Percentiles rank a stretch among this genome's conserved stretches.
These are phyloP conservation scores for Cecidostiba fungosa DNA, from an alignment of 2,888 invertebrate genomes.

Conservation along the genomic window DNA sequence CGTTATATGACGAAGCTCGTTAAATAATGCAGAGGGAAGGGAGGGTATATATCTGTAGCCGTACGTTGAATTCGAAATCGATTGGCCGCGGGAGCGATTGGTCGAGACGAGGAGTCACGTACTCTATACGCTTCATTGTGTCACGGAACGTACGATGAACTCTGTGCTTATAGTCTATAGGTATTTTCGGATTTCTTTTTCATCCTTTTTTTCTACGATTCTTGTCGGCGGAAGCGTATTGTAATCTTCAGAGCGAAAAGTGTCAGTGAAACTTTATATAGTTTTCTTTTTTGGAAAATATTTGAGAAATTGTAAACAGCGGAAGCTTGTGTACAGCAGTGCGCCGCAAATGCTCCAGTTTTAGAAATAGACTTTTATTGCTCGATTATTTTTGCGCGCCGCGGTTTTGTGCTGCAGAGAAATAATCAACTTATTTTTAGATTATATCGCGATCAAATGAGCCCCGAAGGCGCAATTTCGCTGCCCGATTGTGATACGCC, in stretches of 20 bases:
- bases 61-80: slow-evolving; percentile 57
- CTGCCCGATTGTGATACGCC: not conserved
- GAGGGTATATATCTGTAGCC: not conserved
- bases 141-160: slow-evolving; percentile 47
- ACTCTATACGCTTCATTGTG: slow-evolving; percentile 29
- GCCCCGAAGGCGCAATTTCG: not conserved
- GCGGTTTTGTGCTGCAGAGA: not conserved
- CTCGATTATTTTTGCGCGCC: not conserved
- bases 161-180: not conserved
- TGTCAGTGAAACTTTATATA: too few species aligned
- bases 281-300: not conserved
- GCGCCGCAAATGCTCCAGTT: slow-evolving; percentile 14
- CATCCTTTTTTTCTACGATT: not conserved
- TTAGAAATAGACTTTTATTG: slow-evolving; percentile 3
- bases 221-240: not conserved
- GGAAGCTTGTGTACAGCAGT: not conserved
- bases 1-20: slow-evolving; percentile 21
- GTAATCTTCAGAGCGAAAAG: too few species aligned
- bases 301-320: not conserved
- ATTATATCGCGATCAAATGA: slow-evolving; percentile 2
- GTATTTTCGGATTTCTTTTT: not conserved
- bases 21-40: slow-evolving; percentile 47
- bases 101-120: slow-evolving; percentile 35
- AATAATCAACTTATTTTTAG: slow-evolving; percentile 13
- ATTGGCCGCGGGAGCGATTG: slow-evolving; percentile 18